Evolutionary conservation across 1,140 invertebrate species (phyloP), one percentile per base, ranked within the genome.

Genomic region (Leptinotarsa defecta): DNA sequence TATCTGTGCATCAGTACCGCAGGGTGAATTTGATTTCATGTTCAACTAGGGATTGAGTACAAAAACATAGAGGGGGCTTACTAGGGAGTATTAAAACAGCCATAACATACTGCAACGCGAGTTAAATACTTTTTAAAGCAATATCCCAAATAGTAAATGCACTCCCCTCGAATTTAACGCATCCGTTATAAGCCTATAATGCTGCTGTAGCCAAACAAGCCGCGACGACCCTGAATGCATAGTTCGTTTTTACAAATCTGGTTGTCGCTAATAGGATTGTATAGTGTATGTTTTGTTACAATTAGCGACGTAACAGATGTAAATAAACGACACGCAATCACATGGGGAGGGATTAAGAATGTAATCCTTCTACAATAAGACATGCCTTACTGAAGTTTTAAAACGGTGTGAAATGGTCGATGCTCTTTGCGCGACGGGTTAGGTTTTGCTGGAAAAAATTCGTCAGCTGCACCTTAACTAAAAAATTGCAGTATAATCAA

Each of bases 251-350:
- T 34, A 15, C 64, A 34, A 57, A 57, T 57, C 52, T 57, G 52
- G 52, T 57, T 57, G 52, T 57, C 52, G 49, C 48, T 71, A 71
- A 71, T 71, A 71, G 69, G 69, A 71, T 71, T 71, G 69, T 52
- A 52, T 71, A 57, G 69, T 71, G 69, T 71, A 61, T 71, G 69
- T 71, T 71, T 71, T 71, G 69, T 71, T 71, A 71, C 69, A 71
- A 71, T 71, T 71, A 71, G 48, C 69, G 69, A 57, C 52, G 69
- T 71, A 52, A 57, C 69, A 71, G 69, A 71, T 71, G 69, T 71
- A 71, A 71, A 71, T 71, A 71, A 19, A 71, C 52, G n/a, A 19
- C 52, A 22, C 19, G 43, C 68, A 69, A 69, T 69, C 68, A 69
- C 34, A 43, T 43, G 49, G 24, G n/a, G 48, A 22, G 48, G 19